Base-by-base conservation (phyloP, 2,888 invertebrate genomes). In the Zaprionus lineosus region DNA sequence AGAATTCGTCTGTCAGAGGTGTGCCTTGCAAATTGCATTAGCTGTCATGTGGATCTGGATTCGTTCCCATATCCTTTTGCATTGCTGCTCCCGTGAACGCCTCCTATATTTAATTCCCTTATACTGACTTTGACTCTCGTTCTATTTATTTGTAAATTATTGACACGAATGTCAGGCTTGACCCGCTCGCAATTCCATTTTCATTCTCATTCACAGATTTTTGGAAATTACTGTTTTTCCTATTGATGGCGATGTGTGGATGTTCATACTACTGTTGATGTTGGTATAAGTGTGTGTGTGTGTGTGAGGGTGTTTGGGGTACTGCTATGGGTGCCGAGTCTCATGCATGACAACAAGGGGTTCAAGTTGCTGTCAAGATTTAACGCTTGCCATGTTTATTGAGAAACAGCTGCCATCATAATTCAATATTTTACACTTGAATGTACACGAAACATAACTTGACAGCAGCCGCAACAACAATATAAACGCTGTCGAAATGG, bases 371-470 rank as follows among this genome's bases (percentile, higher is more conserved):
- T 81, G 78, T 77, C 78, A 71, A 50, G 77, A 81, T 68, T 84
- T 77, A 82, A 81, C 71, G 74, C 82, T 65, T 65, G 60, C 65
- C 62, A 65, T 67, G 74, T 68, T 77, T 76, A 85, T 79, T 78
- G 85, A 78, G 79, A 74, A 81, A 65, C 85, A 81, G 83, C 81
- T 83, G 81, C 83, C 81, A 79, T 81, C 81, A 81, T 81, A 81
- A 81, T 85, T 81, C 85, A 81, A 81, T 81, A 85, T 83, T 84
- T 81, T 74, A 75, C 85, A 78, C 85, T 85, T 64, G 79, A 81
- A 61, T 76, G 76, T 83, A 62, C 85, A 83, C 61, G 51, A 61
- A 85, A 83, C 76, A 71, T 41, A 78, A 69, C 83, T 79, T 83
- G 85, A 84, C 76, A 75, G 58, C 14, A 1, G n/a, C 61, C 28